Evolutionary conservation across 2,113 vertebrate species (phyloP).

Genomic region (Limanda limanda): DNA sequence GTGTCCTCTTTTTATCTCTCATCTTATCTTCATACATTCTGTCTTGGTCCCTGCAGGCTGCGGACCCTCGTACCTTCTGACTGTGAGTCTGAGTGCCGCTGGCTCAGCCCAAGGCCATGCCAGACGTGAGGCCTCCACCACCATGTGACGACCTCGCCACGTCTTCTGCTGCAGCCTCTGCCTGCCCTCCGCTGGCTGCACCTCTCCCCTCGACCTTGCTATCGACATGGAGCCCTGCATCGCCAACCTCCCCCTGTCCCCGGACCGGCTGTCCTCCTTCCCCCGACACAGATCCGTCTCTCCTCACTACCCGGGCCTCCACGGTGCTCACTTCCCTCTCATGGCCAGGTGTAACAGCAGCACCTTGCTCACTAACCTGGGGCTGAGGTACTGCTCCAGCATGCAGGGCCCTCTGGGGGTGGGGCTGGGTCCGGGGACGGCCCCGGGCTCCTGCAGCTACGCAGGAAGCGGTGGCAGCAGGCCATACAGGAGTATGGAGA

Average conservation of each 20-base stretch:
- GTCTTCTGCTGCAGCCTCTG: constrained; percentile 76
- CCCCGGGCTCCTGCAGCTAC: constrained; percentile 37
- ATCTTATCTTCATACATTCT: background rate
- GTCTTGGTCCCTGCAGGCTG: constrained; percentile 56
- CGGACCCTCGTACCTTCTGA: constrained; percentile 31
- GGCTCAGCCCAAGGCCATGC: constrained; percentile 74
- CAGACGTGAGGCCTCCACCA: constrained; percentile 82
- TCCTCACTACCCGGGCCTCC: constrained; percentile 63
- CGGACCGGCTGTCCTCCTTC: constrained; percentile 79
- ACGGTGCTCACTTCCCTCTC: constrained; percentile 81
- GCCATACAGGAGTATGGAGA: constrained; percentile 90
- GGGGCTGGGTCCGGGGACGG: constrained; percentile 49
- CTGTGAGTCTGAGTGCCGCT: constrained; percentile 47
- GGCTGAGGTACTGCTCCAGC: constrained; percentile 82
- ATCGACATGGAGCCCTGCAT: constrained; percentile 85
- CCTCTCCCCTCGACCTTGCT: constrained; percentile 75
- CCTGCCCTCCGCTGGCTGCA: constrained; percentile 77
- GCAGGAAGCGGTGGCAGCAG: constrained; percentile 60
- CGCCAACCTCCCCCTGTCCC: constrained; percentile 79
- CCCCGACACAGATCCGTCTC: constrained; percentile 75
- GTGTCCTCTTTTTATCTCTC: background rate
- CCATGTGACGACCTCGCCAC: constrained; percentile 83
- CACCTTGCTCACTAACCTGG: constrained; percentile 83
- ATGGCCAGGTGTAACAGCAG: constrained; percentile 86
- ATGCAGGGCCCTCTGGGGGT: constrained; percentile 66